phyloP scores from a whole-genome alignment of 2,888 invertebrate species.

The Cheilosia variabilis region DNA sequence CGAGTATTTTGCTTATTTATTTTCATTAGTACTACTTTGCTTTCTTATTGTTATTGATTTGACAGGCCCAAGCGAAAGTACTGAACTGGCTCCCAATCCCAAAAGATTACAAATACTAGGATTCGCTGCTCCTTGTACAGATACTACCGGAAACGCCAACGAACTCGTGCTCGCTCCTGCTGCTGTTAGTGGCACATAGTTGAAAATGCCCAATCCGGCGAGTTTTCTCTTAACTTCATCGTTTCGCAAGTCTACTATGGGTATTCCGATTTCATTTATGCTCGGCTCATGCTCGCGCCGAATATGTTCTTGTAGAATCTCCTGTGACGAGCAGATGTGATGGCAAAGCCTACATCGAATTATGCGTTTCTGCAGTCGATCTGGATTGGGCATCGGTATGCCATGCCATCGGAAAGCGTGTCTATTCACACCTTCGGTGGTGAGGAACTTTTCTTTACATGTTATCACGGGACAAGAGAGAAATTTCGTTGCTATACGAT shows the following conservation, averaged over 20 bases:
- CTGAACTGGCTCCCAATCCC: conserved; percentile 88
- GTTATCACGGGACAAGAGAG: conserved; percentile 80
- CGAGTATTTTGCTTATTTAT: background rate
- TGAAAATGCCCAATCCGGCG: conserved; percentile 88
- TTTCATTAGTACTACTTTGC: conserved; percentile 48
- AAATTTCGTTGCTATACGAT: conserved; percentile 75
- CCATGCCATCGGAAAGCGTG: conserved; percentile 81
- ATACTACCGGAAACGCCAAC: conserved; percentile 89
- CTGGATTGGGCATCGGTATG: conserved; percentile 58
- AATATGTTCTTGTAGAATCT: conserved; percentile 86
- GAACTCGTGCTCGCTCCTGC: conserved; percentile 85
- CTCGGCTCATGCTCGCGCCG: conserved; percentile 86
- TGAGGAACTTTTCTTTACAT: conserved; percentile 84
- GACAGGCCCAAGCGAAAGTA: conserved; percentile 89
- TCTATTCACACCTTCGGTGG: conserved; percentile 84
- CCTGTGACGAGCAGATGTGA: conserved; percentile 88
- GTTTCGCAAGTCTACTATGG: conserved; percentile 89
- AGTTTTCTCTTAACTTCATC: conserved; percentile 87
- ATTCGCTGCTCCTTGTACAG: conserved; percentile 87
- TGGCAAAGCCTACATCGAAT: conserved; percentile 89
- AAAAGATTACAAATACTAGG: conserved; percentile 86
- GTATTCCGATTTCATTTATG: conserved; percentile 87
- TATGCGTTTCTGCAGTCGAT: conserved; percentile 54
- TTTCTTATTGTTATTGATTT: conserved; percentile 84
- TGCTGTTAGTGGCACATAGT: conserved; percentile 89